phyloP scores from a whole-genome alignment of 37 sponge, comb jelly and placozoan species.

The Amphimedon queenslandica region DNA sequence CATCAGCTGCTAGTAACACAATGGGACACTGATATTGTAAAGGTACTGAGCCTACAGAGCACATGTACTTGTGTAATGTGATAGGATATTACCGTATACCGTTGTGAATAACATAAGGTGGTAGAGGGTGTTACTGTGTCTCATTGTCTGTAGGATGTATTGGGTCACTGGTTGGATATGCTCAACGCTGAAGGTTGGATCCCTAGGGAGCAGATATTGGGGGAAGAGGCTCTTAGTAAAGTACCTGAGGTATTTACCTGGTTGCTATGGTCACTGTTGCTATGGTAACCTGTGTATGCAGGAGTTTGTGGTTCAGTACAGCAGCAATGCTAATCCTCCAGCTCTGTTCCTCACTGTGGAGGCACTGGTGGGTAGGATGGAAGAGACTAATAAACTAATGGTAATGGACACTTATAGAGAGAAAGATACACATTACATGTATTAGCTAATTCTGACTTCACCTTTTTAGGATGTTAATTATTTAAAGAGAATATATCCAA shows the following conservation, averaged over 20 bases:
- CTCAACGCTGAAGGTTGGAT: slow-evolving; percentile 98
- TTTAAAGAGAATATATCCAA: slow-evolving; percentile 69
- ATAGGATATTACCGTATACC: background rate
- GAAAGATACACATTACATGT: too few relatives aligned
- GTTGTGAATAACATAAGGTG: background rate
- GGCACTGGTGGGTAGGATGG: slow-evolving; percentile 65
- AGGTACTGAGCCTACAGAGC: slow-evolving; percentile 46
- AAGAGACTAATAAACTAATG: too few relatives aligned
- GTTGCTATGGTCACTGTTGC: background rate
- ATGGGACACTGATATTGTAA: slow-evolving; percentile 82
- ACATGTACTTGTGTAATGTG: background rate
- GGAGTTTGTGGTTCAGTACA: slow-evolving; percentile 96
- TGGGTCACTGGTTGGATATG: slow-evolving; percentile 97
- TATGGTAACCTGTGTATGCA: too few relatives aligned
- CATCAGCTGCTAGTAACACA: slow-evolving; percentile 93
- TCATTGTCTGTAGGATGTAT: slow-evolving; percentile 59
- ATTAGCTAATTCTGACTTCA: background rate
- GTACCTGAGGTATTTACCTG: slow-evolving; percentile 70
- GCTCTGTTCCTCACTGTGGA: slow-evolving; percentile 95
- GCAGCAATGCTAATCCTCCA: slow-evolving; percentile 95
- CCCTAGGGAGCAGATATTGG: slow-evolving; percentile 97
- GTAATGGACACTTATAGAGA: too few relatives aligned
- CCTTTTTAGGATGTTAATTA: slow-evolving; percentile 55
- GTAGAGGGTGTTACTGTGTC: background rate
- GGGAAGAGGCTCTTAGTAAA: slow-evolving; percentile 85